Evolutionary conservation across 2,797 vertebrate species (phyloP).

Genomic region (Clarias fuscus): DNA sequence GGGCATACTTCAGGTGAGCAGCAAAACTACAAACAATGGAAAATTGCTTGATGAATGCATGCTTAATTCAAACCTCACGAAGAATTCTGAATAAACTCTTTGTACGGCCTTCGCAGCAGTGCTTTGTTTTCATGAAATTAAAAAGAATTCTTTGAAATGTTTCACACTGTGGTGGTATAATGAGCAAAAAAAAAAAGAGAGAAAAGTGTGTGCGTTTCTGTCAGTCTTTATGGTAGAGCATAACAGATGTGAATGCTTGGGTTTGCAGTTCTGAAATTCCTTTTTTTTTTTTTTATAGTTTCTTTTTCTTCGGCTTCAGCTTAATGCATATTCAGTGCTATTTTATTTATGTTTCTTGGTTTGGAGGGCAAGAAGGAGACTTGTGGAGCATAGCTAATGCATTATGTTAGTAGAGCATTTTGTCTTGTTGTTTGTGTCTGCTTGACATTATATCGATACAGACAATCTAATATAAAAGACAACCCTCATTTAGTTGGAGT

Average conservation of each 20-base stretch:
- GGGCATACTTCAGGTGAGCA: conserved; percentile 85
- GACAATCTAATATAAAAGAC: background rate
- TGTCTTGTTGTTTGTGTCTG: background rate
- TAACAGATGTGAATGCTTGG: background rate
- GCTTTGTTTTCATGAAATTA: conserved; percentile 23
- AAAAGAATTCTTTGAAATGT: background rate
- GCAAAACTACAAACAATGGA: conserved; percentile 5
- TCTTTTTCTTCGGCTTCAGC: background rate
- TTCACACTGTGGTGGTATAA: background rate
- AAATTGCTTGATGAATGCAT: conserved; percentile 20
- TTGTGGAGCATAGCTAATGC: conserved; percentile 2
- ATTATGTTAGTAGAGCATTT: conserved; percentile 24
- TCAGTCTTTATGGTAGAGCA: background rate
- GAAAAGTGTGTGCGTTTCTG: background rate
- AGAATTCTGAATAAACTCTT: conserved; percentile 23
- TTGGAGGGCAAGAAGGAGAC: background rate
- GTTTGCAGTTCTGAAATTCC: background rate
- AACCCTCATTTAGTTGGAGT: background rate
- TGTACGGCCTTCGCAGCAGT: conserved; percentile 14
- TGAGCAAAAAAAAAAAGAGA: background rate
- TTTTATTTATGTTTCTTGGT: conserved; percentile 1
- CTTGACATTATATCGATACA: background rate
- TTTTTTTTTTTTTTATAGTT: no score
- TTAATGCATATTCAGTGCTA: conserved; percentile 13
- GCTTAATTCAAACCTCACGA: conserved; percentile 1